phyloP scores from a whole-genome alignment of 2,113 vertebrate species.

The Neogale vison region DNA sequence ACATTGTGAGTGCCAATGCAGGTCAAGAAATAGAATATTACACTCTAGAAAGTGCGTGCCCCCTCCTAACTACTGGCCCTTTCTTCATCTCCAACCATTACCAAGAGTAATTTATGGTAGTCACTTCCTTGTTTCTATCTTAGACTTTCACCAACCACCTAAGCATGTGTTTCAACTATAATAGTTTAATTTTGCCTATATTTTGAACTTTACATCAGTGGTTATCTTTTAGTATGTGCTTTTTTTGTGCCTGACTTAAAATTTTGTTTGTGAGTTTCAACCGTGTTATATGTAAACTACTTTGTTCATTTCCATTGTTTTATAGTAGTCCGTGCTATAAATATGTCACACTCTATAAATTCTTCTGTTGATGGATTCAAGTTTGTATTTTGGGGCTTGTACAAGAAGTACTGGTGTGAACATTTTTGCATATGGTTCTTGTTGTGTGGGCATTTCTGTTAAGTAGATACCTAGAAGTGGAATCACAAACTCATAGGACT shows the following conservation, averaged over 20 bases:
- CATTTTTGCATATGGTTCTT: conserved; percentile 4
- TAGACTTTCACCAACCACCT: not conserved
- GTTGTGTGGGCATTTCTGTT: not conserved
- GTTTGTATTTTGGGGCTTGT: not conserved
- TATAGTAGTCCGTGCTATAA: not conserved
- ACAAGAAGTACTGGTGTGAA: not conserved
- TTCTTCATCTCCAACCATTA: not conserved
- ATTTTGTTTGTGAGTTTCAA: not conserved
- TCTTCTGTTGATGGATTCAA: not conserved
- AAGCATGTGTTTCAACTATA: not conserved
- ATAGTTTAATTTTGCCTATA: not conserved
- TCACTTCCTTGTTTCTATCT: not conserved
- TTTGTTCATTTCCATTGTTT: not conserved
- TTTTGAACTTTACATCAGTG: not conserved
- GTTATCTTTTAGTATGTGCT: not conserved
- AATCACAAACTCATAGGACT: not conserved
- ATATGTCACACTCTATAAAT: not conserved
- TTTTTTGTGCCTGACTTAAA: not conserved
- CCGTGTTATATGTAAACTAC: not conserved
- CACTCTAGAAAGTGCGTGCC: not conserved
- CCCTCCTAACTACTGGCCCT: not conserved
- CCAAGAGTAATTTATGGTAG: not conserved
- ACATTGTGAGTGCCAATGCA: not conserved
- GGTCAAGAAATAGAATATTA: not conserved
- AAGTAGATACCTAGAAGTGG: not conserved